Percentiles rank a stretch among this genome's conserved stretches.
These are phyloP conservation scores for Galleria mellonella DNA, from an alignment of 1,140 invertebrate genomes.

Conservation along the genomic window DNA sequence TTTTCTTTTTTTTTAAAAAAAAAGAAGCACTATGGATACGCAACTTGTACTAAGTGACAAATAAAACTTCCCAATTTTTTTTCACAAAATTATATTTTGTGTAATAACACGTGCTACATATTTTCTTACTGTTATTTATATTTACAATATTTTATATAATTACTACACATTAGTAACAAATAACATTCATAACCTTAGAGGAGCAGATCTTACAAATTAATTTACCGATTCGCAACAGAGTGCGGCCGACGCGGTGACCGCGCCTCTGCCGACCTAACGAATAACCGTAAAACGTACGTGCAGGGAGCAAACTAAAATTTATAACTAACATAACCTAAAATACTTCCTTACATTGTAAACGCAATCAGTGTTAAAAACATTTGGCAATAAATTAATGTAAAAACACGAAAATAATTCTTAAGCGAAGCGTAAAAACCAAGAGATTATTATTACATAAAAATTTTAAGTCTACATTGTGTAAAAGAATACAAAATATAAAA, in stretches of 20 bases:
- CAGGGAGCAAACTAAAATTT: constrained; percentile 23
- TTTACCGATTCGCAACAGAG: constrained; percentile 13
- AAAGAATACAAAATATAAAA: constrained; percentile 58
- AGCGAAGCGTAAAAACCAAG: constrained; percentile 42
- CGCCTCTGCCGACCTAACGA: constrained; percentile 1
- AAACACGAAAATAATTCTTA: constrained; percentile 62
- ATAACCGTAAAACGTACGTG: constrained; percentile 9
- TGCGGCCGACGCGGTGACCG: constrained; percentile 6
- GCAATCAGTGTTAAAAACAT: constrained; percentile 62
- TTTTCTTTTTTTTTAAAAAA: no score
- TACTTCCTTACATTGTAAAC: constrained; percentile 22
- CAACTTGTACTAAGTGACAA: constrained; percentile 11
- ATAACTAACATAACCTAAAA: constrained; percentile 34
- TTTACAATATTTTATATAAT: constrained; percentile 71
- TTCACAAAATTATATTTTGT: constrained; percentile 77
- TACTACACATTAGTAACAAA: constrained; percentile 74
- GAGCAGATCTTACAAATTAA: constrained; percentile 65
- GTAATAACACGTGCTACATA: constrained; percentile 75
- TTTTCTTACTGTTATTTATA: constrained; percentile 64
- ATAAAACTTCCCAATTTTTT: constrained; percentile 52
- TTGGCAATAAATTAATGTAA: constrained; percentile 71
- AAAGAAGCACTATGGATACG: no score
- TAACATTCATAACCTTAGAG: constrained; percentile 71
- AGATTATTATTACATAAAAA: constrained; percentile 28
- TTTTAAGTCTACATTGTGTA: constrained; percentile 36